Evolutionary conservation across 1,140 invertebrate genomes (phyloP), one percentile per base, ranked within the genome.

Genomic region (Acromyrmex charruanus): DNA sequence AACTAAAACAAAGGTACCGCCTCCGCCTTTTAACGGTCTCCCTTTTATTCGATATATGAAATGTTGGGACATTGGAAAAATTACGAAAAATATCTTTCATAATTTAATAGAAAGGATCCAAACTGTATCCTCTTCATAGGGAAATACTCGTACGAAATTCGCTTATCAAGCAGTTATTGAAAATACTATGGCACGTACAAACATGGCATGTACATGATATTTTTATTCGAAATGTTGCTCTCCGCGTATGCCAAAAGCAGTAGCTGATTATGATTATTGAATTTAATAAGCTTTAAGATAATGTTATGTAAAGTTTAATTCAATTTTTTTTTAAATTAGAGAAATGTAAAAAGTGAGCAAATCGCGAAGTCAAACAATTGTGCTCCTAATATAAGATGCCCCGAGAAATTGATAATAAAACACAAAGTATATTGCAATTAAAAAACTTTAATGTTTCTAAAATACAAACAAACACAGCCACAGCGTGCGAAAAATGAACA

Each of bases 81-180:
- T n/a, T 18, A 35, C 21, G 9, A 74, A 72, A 82, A 35, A 35
- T 35, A 35, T 35, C 31, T 35, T 35, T 6, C 31, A 35, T 35
- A 35, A 35, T 35, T 35, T 35, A 35, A 35, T 35, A 35, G 0
- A 25, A 35, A 35, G 0, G 4, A 35, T 35, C 6, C 31, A 35
- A 35, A 35, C 0, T 10, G 28, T 82, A 35, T 49, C 0, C 25
- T 10, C 39, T 9, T 21, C 53, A 10, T 82, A 61, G 31, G 0
- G 6, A 51, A 51, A 51, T 51, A 51, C 35, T 71, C 35, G 10
- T 25, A 31, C 3, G 18, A 72, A n/a, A 80, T 21, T 44, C n/a
- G 66, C 66, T 72, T 72, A 49, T 39, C n/a, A 39, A 69, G 21
- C 49, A 61, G 53, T 59, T 81, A 82, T 72, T 44, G 35, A 49